Evolutionary conservation across 1,140 invertebrate genomes (phyloP).

Genomic region (Ridgeia piscesae): DNA sequence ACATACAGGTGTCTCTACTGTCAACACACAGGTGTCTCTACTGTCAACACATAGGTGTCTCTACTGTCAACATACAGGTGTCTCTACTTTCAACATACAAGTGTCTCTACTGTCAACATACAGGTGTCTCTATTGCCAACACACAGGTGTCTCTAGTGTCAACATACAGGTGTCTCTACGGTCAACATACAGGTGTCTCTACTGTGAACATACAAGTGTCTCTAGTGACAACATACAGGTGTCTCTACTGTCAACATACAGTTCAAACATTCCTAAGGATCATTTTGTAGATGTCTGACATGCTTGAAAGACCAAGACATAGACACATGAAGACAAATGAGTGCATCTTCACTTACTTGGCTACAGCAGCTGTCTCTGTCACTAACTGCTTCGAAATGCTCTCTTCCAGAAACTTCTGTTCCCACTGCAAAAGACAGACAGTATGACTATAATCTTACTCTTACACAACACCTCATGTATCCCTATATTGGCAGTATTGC

Average conservation of each 20-base stretch:
- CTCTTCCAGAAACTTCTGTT: slow-evolving; percentile 84
- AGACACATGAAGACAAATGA: not conserved
- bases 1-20: not conserved
- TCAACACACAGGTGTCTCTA: not conserved
- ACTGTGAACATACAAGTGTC: not conserved
- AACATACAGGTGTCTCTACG: too few species aligned
- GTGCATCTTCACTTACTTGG: slow-evolving; percentile 66
- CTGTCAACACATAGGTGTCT: not conserved
- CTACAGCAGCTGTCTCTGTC: slow-evolving; percentile 80
- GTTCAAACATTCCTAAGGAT: too few species aligned
- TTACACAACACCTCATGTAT: too few species aligned
- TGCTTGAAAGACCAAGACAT: too few species aligned
- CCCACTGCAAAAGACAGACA: slow-evolving; percentile 63
- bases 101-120: too few species aligned
- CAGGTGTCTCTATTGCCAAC: too few species aligned
- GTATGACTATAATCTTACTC: not conserved
- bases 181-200: too few species aligned
- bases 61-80: not conserved
- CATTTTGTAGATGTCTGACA: too few species aligned
- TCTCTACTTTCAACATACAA: not conserved
- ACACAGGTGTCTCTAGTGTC: too few species aligned
- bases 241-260: too few species aligned
- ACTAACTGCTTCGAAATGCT: slow-evolving; percentile 79
- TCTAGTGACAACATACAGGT: too few species aligned
- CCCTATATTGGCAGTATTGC: too few species aligned